phyloP scores from a whole-genome alignment of 2,888 invertebrate species.

The Drosophila hamatofila region DNA sequence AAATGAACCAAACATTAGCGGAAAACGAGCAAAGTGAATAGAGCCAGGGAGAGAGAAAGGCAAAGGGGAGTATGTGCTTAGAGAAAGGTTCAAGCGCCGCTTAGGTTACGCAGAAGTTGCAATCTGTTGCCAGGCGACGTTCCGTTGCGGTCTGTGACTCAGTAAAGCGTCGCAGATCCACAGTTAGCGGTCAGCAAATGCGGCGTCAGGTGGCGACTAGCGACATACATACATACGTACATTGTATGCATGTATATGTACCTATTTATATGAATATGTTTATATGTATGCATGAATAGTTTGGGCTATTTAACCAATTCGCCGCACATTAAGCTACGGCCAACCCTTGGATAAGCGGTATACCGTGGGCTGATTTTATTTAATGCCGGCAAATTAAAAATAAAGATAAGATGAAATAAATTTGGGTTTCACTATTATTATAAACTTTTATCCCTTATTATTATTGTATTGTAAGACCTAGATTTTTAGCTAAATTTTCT shows the following conservation, averaged over 20 bases:
- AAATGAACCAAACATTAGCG: conserved; percentile 54
- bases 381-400: background rate
- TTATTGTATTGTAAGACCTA: background rate
- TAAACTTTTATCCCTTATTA: too few species aligned
- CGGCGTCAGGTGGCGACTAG: conserved; percentile 34
- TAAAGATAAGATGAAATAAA: too few species aligned
- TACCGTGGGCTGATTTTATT: background rate
- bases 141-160: conserved; percentile 51
- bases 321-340: conserved; percentile 5
- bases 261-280: background rate
- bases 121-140: conserved; percentile 64
- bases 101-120: conserved; percentile 70
- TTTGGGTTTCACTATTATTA: too few species aligned
- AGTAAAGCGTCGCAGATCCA: conserved; percentile 28
- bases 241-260: background rate
- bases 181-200: conserved; percentile 45
- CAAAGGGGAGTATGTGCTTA: background rate
- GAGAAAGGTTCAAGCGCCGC: conserved; percentile 50
- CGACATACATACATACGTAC: conserved; percentile 4
- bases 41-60: background rate
- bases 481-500: background rate
- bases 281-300: conserved; percentile 3
- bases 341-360: conserved; percentile 11
- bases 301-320: conserved; percentile 39
- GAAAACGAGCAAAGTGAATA: conserved; percentile 5